Conservation (phyloP, 1,140 invertebrate species). For the Nixonia krombeini region DNA sequence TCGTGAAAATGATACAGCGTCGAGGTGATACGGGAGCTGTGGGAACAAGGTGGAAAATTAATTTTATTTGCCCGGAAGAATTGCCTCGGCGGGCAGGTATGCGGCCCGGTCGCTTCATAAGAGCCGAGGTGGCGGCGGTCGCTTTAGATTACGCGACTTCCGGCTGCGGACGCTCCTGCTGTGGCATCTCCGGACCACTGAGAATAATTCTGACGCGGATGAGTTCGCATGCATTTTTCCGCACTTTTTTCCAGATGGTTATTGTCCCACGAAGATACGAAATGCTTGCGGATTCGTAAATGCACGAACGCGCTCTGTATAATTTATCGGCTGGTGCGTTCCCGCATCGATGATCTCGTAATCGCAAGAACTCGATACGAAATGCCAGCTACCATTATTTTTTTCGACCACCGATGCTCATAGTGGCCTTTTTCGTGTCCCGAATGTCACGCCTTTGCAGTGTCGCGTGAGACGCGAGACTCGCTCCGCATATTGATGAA, state of each 20-base stretch:
- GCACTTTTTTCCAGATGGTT: slow-evolving; percentile 12
- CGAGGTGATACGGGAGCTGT: slow-evolving; percentile 20
- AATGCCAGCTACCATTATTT: slow-evolving; percentile 1
- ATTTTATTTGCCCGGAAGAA: slow-evolving; percentile 38
- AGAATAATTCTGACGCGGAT: slow-evolving; percentile 27
- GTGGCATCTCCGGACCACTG: slow-evolving; percentile 7
- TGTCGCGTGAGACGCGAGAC: too few species aligned
- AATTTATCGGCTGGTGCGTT: slow-evolving; percentile 16
- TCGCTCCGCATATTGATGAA: too few species aligned
- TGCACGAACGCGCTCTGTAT: slow-evolving; percentile 9
- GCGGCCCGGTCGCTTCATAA: slow-evolving; percentile 14
- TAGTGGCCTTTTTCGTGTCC: too few species aligned
- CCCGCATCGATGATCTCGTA: neutral
- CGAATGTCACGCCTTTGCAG: too few species aligned
- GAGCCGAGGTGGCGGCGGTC: slow-evolving; percentile 7
- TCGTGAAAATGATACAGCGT: slow-evolving; percentile 26
- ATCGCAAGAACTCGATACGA: neutral
- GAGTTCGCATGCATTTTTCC: slow-evolving; percentile 10
- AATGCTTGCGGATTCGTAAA: slow-evolving; percentile 14
- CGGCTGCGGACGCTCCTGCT: slow-evolving; percentile 7
- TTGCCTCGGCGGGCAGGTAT: slow-evolving; percentile 20
- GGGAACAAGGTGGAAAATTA: slow-evolving; percentile 37
- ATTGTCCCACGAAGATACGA: slow-evolving; percentile 19
- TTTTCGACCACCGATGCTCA: too few species aligned
- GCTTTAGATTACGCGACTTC: slow-evolving; percentile 25